These are phyloP conservation scores for Phocoena phocoena DNA, from an alignment of 2,113 vertebrate species.

Conservation along the genomic window DNA sequence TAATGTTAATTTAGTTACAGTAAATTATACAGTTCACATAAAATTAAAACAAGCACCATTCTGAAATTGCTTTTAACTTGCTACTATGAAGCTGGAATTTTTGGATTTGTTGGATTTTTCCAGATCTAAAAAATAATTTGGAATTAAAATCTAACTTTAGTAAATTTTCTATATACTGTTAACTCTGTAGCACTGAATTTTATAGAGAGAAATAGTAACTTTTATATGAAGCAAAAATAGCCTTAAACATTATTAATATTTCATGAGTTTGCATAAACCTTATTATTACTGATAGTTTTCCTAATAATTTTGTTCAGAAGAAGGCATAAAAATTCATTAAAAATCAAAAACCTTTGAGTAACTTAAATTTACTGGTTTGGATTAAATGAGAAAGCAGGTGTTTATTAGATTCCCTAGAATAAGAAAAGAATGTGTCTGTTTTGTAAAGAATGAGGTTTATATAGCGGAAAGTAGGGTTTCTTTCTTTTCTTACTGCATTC, in stretches of 20 bases:
- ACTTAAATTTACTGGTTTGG: neutral
- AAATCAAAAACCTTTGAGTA: neutral
- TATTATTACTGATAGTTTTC: neutral
- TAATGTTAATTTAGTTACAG: neutral
- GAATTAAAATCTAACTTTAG: constrained; percentile 40
- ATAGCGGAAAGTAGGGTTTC: neutral
- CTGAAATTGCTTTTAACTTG: neutral
- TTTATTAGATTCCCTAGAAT: neutral
- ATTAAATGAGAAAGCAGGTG: neutral
- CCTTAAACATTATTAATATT: constrained; percentile 23
- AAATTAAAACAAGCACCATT: constrained; percentile 5
- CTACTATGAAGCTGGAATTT: neutral
- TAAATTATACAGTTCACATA: constrained; percentile 11
- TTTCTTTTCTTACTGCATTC: neutral
- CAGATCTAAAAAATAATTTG: constrained; percentile 24
- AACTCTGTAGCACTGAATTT: constrained; percentile 6
- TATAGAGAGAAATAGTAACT: neutral
- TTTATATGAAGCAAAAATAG: constrained; percentile 56
- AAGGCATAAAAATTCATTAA: constrained; percentile 36
- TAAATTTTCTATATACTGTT: constrained; percentile 14
- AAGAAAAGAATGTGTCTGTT: neutral
- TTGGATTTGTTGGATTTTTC: neutral
- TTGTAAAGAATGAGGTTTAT: constrained; percentile 5
- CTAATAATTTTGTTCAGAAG: constrained; percentile 23
- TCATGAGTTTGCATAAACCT: constrained; percentile 47